Percentiles rank a stretch among this genome's conserved stretches.
Conservation (phyloP, 2,888 invertebrate species). For the Cremastinae sp. region DNA sequence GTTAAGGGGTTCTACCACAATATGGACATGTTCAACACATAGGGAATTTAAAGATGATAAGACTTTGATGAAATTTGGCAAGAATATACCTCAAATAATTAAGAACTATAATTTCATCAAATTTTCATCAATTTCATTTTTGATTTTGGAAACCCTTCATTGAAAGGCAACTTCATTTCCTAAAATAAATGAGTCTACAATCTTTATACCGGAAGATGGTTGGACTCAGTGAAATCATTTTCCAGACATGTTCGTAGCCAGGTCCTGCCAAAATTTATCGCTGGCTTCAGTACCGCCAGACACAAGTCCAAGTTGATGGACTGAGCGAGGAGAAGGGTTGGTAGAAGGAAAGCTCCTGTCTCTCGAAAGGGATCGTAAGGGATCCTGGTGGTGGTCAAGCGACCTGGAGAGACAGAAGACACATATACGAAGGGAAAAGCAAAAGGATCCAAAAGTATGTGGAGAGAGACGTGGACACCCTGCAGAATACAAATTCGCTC, state of each 20-base stretch:
- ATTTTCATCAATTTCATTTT: too few relatives aligned
- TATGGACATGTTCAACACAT: too few relatives aligned
- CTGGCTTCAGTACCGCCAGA: conserved; percentile 68
- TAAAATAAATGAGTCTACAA: too few relatives aligned
- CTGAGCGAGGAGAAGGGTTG: conserved; percentile 74
- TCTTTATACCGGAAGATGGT: conserved; percentile 32
- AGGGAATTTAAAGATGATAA: too few relatives aligned
- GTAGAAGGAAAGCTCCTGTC: conserved; percentile 70
- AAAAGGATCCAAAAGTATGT: conserved; percentile 35
- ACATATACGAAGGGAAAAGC: conserved; percentile 13
- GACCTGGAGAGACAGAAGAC: conserved; percentile 11
- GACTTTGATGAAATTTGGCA: too few relatives aligned
- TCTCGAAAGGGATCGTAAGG: conserved; percentile 55
- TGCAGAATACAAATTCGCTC: conserved; percentile 73
- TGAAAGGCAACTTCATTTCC: too few relatives aligned
- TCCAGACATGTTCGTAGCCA: conserved; percentile 29
- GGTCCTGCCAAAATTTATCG: conserved; percentile 72
- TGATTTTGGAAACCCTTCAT: too few relatives aligned
- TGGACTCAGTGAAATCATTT: conserved; percentile 25
- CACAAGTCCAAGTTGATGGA: conserved; percentile 73
- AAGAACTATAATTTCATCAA: too few relatives aligned
- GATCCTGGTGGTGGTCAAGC: conserved; percentile 26
- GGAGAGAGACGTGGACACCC: conserved; percentile 2
- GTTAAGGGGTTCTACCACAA: too few relatives aligned
- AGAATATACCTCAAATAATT: too few relatives aligned